Base-by-base conservation (phyloP, 2,888 invertebrate species). In the Amaurobius ferox region DNA sequence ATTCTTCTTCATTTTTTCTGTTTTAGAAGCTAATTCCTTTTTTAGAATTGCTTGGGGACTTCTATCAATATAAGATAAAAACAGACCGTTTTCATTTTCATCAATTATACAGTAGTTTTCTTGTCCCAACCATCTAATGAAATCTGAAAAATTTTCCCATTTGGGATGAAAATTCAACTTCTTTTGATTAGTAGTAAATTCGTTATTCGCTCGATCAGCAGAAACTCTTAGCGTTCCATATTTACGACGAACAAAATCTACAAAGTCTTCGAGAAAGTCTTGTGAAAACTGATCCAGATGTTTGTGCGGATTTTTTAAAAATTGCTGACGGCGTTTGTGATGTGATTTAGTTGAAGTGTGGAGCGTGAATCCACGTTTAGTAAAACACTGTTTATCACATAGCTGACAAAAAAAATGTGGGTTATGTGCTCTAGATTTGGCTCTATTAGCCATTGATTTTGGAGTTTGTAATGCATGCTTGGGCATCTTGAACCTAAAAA, bases 351-450 rank as follows among this genome's bases (percentile, higher is more conserved):
- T 98, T 93, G 95, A 97, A 0, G 97, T 97, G 91, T 99, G 99
- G 92, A 99, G 99, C 91, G 99, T 99, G 91, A 99, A 99, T 0
- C 99, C 99, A 91, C 99, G 99, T 90, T 98, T 98, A 91, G 99
- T 99, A 11, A 99, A 93, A 91, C 99, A 99, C 90, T 99, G 99
- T 92, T 99, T 99, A 91, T 98, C 96, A 93, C 99, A 99, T 98
- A 99, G 99, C 92, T 99, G 98, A 93, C 99, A 99, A 91, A 96
- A 99, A 96, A 96, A 98, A 89, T 98, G 94, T 81, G 99, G 92
- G 92, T 99, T 99, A 91, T 99, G 99, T 26, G 99, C 99, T 92
- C 99, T 99, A 0, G 99, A 96, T 92, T 99, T 99, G 92, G 98
- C 98, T 91, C 98, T 96, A 92, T 99, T 99, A 23, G 98, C 98